Percentiles rank a stretch among this genome's conserved stretches.
phyloP scores from a whole-genome alignment of 1,140 invertebrate genomes.

The Capitella teleta region DNA sequence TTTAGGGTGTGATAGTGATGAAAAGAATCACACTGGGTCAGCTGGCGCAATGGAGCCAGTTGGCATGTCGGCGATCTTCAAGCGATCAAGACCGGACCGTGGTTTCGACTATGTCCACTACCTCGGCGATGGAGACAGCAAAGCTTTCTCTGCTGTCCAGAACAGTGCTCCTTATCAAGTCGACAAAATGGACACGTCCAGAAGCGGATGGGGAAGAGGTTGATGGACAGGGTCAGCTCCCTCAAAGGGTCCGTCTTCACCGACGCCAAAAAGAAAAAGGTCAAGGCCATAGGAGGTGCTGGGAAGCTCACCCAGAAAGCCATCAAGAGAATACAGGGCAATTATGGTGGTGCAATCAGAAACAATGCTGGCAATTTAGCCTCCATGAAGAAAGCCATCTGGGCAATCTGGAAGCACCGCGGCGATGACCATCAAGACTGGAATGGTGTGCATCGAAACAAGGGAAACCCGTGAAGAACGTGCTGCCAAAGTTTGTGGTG shows the following conservation, averaged over 20 bases:
- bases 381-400: background rate
- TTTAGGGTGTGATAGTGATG: no score
- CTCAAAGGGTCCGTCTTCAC: background rate
- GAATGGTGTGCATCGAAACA: background rate
- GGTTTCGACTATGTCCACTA: constrained; percentile 3
- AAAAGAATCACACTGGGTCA: constrained; percentile 13
- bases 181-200: constrained; percentile 4
- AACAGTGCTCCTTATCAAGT: no score
- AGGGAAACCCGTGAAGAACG: background rate
- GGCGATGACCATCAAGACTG: background rate
- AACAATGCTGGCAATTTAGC: background rate
- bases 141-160: no score
- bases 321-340: constrained; percentile 1
- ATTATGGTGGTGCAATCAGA: constrained; percentile 5
- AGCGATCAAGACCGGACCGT: background rate
- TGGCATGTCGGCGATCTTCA: constrained; percentile 7
- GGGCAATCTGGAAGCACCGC: background rate
- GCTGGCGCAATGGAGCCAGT: constrained; percentile 24
- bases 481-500: constrained; percentile 3
- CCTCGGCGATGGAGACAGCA: constrained; percentile 10
- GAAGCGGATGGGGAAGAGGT: background rate
- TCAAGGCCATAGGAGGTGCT: constrained; percentile 1
- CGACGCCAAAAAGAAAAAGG: background rate
- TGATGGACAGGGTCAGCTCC: background rate
- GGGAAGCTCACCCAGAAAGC: constrained; percentile 2